Conservation (phyloP, 2,888 invertebrate species). For the Glaucopsyche alexis region DNA sequence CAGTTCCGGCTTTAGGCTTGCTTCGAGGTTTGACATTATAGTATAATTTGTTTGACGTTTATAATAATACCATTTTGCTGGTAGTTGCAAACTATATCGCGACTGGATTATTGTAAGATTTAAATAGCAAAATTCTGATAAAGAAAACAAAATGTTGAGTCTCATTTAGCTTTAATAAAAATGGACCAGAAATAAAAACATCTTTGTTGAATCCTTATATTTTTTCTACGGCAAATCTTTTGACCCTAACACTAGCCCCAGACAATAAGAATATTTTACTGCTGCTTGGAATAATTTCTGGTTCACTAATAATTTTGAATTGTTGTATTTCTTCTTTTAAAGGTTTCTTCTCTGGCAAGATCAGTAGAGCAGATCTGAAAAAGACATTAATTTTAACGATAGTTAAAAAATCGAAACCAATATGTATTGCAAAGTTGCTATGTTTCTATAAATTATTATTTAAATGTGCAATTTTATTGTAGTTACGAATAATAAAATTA, state of each 20-base stretch:
- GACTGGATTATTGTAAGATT: no score
- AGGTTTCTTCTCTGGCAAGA: constrained; percentile 44
- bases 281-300: constrained; percentile 53
- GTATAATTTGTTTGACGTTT: no score
- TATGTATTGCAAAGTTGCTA: no score
- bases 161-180: not conserved
- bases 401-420: no score
- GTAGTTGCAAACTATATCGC: no score
- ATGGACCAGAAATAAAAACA: not conserved
- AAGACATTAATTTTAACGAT: constrained; percentile 30
- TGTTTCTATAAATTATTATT: no score
- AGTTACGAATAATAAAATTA: no score
- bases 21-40: no score
- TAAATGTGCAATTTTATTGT: no score
- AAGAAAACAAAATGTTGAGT: not conserved
- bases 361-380: constrained; percentile 58
- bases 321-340: constrained; percentile 45
- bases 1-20: no score
- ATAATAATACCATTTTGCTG: no score
- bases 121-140: no score
- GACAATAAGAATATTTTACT: constrained; percentile 51
- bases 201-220: constrained; percentile 34
- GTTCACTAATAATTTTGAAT: constrained; percentile 52
- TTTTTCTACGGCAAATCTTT: constrained; percentile 52
- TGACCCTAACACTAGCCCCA: constrained; percentile 61